Evolutionary conservation across 2,888 invertebrate genomes (phyloP), one percentile per base, ranked within the genome.

Genomic region (Mechanitis mazaeus): DNA sequence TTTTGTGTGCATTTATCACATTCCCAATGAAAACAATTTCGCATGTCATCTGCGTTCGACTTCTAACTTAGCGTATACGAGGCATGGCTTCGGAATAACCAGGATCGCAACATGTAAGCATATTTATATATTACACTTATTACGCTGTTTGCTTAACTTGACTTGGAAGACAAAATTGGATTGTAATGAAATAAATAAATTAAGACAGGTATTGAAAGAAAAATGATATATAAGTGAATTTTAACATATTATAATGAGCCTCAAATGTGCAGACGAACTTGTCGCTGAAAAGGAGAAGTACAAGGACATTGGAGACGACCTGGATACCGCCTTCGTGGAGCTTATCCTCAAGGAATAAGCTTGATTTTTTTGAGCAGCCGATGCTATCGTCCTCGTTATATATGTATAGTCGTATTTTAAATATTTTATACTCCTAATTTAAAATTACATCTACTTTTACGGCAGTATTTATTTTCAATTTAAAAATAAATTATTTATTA

Each of bases 251-350:
- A 61, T 50, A 53, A 60, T 53, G 35, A 35, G 3, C 6, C 6
- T 35, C 35, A 6, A 58, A 65, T 68, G 64, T 62, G 55, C 66
- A 97, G 97, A 97, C 94, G 97, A 97, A 88, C 94, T 97, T 86
- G 96, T 97, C 82, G 94, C 95, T 89, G 97, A 97, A 91, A 99
- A 99, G 94, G 98, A 99, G 93, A 97, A 98, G 90, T 99, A 98
- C 97, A 99, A 98, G 94, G 95, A 96, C 92, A 98, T 99, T 93
- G 98, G 98, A 93, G 99, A 99, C 94, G 99, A 99, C 91, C 94
- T 99, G 94, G 99, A 99, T 92, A 96, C 96, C 86, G 99, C 99
- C 84, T 98, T 99, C 93, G 97, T 98, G 91, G 96, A 96, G 90
- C 95, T 96, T 85, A 94, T 94, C 91, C 93, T 94, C 91, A 93